Percentiles rank a stretch among this genome's conserved stretches.
Conservation (phyloP, 2,113 vertebrate genomes). For the Myrmecophaga tridactyla region DNA sequence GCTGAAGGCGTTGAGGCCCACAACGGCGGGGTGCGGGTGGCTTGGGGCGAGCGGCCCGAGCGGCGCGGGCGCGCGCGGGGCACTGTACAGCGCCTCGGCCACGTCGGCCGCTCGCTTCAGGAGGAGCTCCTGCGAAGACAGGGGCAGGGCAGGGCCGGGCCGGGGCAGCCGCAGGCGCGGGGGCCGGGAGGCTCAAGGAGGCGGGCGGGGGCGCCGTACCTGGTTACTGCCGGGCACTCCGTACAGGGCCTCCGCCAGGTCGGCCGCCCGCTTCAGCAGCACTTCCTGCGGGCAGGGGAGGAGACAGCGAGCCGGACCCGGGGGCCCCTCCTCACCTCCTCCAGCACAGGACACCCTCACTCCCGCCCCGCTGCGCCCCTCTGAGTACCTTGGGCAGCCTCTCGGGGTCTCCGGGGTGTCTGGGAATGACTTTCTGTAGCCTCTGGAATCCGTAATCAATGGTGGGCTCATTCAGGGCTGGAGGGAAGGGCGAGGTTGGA, state of each 20-base stretch:
- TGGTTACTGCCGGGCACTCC: conserved; percentile 94
- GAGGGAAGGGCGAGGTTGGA: not conserved
- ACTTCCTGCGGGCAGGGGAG: conserved; percentile 86
- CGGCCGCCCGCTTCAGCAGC: conserved; percentile 93
- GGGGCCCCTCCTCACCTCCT: not conserved
- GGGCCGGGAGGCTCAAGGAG: not conserved
- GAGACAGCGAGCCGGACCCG: not conserved
- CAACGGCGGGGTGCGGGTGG: conserved; percentile 88
- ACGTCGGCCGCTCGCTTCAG: conserved; percentile 96
- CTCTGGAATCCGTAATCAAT: conserved; percentile 97
- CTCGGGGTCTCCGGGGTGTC: conserved; percentile 93
- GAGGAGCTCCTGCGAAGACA: conserved; percentile 89
- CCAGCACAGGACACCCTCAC: accelerated
- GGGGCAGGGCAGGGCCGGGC: not conserved
- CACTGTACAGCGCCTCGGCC: conserved; percentile 97
- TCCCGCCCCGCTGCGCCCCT: not conserved
- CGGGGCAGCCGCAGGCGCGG: not conserved
- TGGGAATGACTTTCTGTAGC: conserved; percentile 94
- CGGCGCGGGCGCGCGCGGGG: conserved; percentile 91
- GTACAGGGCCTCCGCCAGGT: conserved; percentile 94
- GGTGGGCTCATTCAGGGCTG: conserved; percentile 84
- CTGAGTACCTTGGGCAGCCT: conserved; percentile 92
- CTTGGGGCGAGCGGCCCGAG: conserved; percentile 89
- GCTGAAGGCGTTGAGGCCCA: conserved; percentile 94
- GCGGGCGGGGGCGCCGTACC: conserved; percentile 78